These are phyloP conservation scores for Helleia helle DNA, from an alignment of 2,888 invertebrate genomes.

Conservation along the genomic window DNA sequence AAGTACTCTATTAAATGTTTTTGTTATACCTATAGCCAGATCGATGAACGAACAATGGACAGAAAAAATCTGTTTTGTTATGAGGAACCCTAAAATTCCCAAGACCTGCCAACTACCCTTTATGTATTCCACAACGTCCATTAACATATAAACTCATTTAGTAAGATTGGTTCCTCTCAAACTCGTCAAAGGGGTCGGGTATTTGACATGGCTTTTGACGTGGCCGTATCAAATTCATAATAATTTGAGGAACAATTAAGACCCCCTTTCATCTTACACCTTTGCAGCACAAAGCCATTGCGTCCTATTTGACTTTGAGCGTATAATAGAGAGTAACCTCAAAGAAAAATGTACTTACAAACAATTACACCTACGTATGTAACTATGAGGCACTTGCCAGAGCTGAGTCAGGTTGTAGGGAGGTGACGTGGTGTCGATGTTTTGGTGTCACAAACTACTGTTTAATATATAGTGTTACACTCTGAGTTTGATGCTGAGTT, in stretches of 20 bases:
- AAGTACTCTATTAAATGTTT: too few species aligned
- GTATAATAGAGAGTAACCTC: conserved; percentile 72
- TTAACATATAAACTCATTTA: conserved; percentile 15
- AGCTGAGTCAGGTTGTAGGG: conserved; percentile 57
- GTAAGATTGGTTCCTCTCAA: conserved; percentile 16
- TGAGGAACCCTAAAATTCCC: too few species aligned
- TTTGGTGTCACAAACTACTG: too few species aligned
- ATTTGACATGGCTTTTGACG: conserved; percentile 43
- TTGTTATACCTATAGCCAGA: too few species aligned
- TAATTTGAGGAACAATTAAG: conserved; percentile 70
- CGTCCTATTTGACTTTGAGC: conserved; percentile 67
- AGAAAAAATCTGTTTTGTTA: too few species aligned
- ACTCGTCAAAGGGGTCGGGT: conserved; percentile 23
- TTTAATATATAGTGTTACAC: too few species aligned
- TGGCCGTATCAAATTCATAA: conserved; percentile 55
- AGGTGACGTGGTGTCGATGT: conserved; percentile 29
- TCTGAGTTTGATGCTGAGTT: too few species aligned
- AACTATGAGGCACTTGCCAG: conserved; percentile 60
- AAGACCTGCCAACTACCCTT: too few species aligned
- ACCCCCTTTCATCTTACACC: conserved; percentile 55
- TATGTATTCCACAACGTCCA: too few species aligned
- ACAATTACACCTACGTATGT: conserved; percentile 71
- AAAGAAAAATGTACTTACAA: conserved; percentile 72
- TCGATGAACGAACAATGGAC: too few species aligned
- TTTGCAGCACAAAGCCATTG: conserved; percentile 58